A percentile compares a stretch with the other conserved stretches of the same genome.
Conservation (phyloP, 2,113 vertebrate species). For the Chloropsis hardwickii region DNA sequence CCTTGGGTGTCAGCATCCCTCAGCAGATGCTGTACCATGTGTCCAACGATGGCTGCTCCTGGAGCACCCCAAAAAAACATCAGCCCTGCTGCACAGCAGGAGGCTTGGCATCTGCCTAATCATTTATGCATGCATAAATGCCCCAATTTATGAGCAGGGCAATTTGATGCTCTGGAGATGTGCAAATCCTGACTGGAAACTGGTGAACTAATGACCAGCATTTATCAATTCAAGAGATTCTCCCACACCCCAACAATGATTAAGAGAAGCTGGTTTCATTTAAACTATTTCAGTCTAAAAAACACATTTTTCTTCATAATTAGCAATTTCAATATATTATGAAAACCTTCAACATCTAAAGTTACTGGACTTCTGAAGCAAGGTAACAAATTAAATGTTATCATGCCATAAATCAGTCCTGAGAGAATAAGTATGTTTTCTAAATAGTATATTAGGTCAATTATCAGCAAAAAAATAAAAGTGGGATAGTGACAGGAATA, state of each 20-base stretch:
- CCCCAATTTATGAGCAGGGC: background rate
- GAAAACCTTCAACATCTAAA: background rate
- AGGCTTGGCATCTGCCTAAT: background rate
- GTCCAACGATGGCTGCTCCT: fast-evolving
- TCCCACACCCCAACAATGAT: background rate
- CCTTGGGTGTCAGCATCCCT: background rate
- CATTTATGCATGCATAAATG: background rate
- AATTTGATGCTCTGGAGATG: background rate
- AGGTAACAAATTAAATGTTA: background rate
- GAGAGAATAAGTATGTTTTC: background rate
- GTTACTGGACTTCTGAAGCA: background rate
- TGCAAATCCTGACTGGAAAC: background rate
- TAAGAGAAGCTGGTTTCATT: background rate
- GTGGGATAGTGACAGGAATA: background rate
- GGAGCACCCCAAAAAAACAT: background rate
- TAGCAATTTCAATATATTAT: background rate
- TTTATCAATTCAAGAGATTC: background rate
- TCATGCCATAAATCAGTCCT: background rate
- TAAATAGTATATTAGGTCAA: background rate
- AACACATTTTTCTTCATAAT: background rate
- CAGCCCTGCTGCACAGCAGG: background rate
- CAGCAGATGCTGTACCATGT: fast-evolving
- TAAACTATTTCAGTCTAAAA: background rate
- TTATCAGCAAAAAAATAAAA: background rate
- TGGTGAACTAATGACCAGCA: background rate